phyloP scores from a whole-genome alignment of 2,888 invertebrate species.

The Xestia xanthographa region DNA sequence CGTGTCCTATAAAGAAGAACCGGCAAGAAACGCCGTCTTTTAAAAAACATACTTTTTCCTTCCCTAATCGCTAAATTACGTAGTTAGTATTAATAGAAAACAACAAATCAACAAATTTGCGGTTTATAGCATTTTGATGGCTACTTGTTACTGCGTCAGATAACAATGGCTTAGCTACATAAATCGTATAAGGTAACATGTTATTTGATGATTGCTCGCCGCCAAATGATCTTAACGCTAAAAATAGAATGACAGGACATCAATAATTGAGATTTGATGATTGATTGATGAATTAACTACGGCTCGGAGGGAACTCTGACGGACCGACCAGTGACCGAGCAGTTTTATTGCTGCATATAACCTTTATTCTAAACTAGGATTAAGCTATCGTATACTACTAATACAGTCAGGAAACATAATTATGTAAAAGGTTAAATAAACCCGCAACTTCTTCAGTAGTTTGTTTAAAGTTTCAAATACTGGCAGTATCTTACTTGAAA shows the following conservation, averaged over 20 bases:
- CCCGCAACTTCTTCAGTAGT: neutral
- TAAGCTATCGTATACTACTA: too few species aligned
- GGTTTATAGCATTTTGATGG: constrained; percentile 32
- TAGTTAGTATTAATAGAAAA: neutral
- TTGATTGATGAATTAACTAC: constrained; percentile 25
- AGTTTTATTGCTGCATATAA: neutral
- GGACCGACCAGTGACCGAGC: neutral
- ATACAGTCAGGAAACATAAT: neutral
- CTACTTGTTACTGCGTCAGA: constrained; percentile 2
- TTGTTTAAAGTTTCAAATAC: constrained; percentile 1
- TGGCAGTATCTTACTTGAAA: constrained; percentile 2
- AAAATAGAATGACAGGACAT: constrained; percentile 38
- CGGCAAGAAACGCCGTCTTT: neutral
- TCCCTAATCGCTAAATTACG: neutral
- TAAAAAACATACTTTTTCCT: neutral
- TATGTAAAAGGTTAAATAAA: neutral
- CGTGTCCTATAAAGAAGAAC: neutral
- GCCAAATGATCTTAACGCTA: constrained; percentile 14
- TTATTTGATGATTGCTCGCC: constrained; percentile 16
- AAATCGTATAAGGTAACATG: constrained; percentile 15
- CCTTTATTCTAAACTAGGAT: neutral
- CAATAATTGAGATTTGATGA: constrained; percentile 31
- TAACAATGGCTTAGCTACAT: constrained; percentile 1
- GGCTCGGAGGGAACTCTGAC: constrained; percentile 20
- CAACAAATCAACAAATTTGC: neutral